Evolutionary conservation across 2,113 vertebrate species (phyloP).

Genomic region (Seriola rivoliana): DNA sequence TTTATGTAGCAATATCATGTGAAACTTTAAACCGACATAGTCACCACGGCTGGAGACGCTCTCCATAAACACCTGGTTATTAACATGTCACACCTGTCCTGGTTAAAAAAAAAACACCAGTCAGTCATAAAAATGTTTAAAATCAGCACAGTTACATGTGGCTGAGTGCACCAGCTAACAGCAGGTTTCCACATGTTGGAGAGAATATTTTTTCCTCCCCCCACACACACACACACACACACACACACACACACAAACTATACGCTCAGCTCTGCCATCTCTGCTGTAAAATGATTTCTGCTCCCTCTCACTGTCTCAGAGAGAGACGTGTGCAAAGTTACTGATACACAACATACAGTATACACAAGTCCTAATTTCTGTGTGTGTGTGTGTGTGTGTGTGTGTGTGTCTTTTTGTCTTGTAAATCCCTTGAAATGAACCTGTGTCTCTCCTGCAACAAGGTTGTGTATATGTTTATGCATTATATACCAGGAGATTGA

Average conservation of each 20-base stretch:
- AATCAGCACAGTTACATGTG: background rate
- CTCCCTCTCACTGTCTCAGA: background rate
- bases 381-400: no score
- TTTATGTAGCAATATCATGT: background rate
- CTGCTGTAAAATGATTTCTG: background rate
- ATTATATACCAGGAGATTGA: no score
- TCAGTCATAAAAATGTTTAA: background rate
- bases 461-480: no score
- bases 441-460: no score
- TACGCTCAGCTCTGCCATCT: background rate
- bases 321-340: background rate
- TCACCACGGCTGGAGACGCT: background rate
- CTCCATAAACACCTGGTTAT: background rate
- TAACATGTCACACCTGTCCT: background rate
- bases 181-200: slow-evolving; percentile 33
- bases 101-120: background rate
- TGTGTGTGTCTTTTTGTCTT: no score
- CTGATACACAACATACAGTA: background rate
- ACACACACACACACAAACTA: no score
- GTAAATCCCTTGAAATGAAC: no score
- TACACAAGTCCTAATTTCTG: no score
- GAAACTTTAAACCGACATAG: background rate
- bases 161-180: background rate
- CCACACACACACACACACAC: background rate
- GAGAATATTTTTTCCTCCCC: background rate